Evolutionary conservation across 2,113 vertebrate species (phyloP).

Genomic region (Calyptomena viridis): DNA sequence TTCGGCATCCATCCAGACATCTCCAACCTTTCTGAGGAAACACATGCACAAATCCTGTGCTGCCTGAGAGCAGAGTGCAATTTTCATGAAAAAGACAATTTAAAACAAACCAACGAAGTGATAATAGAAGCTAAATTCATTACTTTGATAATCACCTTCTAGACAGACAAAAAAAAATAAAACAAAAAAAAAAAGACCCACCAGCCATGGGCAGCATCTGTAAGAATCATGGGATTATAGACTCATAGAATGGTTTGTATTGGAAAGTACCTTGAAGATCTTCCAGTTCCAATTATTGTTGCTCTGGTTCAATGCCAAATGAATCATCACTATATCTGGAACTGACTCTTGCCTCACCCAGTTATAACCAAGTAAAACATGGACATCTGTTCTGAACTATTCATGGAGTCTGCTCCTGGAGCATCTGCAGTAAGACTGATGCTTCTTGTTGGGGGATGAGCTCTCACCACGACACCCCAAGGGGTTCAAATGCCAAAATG

Average conservation of each 20-base stretch:
- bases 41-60: background rate
- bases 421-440: background rate
- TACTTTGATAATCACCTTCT: background rate
- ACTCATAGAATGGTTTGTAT: background rate
- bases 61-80: background rate
- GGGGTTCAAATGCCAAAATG: background rate
- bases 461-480: background rate
- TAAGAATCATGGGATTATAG: background rate
- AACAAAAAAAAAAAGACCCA: background rate
- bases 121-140: background rate
- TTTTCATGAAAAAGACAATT: background rate
- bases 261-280: background rate
- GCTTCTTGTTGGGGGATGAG: background rate
- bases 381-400: background rate
- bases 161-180: background rate
- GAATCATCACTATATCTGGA: background rate
- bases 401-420: background rate
- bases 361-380: background rate
- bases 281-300: accelerated
- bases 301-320: background rate
- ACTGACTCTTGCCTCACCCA: background rate
- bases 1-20: background rate
- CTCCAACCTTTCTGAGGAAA: background rate
- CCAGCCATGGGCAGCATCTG: background rate
- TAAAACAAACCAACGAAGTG: background rate